Base-by-base conservation (phyloP, 2,888 invertebrate genomes). In the Chymomyza fuscimana region DNA sequence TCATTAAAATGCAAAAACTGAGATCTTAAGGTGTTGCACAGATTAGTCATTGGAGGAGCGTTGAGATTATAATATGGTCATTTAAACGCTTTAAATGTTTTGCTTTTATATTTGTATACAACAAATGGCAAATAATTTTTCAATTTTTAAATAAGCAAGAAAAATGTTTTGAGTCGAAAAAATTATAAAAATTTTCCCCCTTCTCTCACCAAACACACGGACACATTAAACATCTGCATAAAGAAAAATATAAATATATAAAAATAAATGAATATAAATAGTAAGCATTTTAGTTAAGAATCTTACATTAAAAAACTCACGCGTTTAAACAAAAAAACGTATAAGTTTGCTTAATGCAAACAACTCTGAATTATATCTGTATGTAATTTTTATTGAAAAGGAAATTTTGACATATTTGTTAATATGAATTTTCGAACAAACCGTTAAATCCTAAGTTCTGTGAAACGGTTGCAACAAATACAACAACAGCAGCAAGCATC, bases 261-360 rank as follows among this genome's bases (percentile, higher is more conserved):
- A 73, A 77, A 78, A 88, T 88, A 86, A 78, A 81, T 87, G 75
- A 82, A 86, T 85, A 88, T 85, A 82, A 80, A 67, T 62, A 81
- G 79, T 85, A 85, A 88, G 88, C 78, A 75, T 87, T 87, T 87
- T 87, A 85, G 87, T 88, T 85, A 84, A 85, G 86, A 78, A 73
- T 85, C 88, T 88, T 88, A 87, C 87, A 82, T 75, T 58, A 67
- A 82, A 76, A 73, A 32, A 32, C 32, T 32, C 32, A 76, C 69
- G 75, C 72, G 80, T 73, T 68, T 58, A 60, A 68, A 72, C 65
- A 67, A 50, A 29, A 15, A 32, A 10, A 40, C 50, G 25, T 46
- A 12, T 46, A 40, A 12, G 40, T 46, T 46, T 63, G 63, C 25
- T 54, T 54, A 63, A 19, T 58, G 16, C 50, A 63, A 56, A 63